A percentile compares a stretch with the other conserved stretches of the same genome.
phyloP scores from a whole-genome alignment of 2,888 invertebrate species.

The Clivina fossor region DNA sequence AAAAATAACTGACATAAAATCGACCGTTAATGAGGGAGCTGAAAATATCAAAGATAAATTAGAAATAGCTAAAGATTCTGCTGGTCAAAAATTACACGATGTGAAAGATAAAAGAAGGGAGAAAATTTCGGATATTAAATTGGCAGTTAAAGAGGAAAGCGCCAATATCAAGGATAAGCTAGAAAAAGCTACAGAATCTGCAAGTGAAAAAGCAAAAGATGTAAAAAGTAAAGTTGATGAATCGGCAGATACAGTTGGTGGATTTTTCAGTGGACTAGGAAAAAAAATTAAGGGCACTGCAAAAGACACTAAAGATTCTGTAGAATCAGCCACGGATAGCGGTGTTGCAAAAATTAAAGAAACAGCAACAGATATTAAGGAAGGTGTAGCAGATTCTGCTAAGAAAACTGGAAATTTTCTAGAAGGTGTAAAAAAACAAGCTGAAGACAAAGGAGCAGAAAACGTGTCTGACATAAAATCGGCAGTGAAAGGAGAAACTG shows the following conservation, averaged over 20 bases:
- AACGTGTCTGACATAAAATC: no score
- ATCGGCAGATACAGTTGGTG: slow-evolving; percentile 34
- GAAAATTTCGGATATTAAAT: slow-evolving; percentile 42
- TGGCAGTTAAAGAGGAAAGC: neutral
- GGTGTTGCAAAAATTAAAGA: slow-evolving; percentile 27
- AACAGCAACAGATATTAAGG: slow-evolving; percentile 31
- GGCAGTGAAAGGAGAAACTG: no score
- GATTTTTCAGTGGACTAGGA: slow-evolving; percentile 39
- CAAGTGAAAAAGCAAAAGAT: slow-evolving; percentile 28
- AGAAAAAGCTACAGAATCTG: slow-evolving; percentile 35
- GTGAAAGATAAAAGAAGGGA: slow-evolving; percentile 42
- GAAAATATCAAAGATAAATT: no score
- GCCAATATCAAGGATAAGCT: slow-evolving; percentile 8
- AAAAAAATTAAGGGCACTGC: slow-evolving; percentile 36
- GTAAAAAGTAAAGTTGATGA: slow-evolving; percentile 28
- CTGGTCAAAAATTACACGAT: slow-evolving; percentile 39
- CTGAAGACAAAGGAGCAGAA: no score
- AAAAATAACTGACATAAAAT: no score
- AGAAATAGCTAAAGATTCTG: slow-evolving; percentile 9
- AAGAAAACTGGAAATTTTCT: slow-evolving; percentile 31
- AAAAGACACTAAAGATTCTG: slow-evolving; percentile 33
- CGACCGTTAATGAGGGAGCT: no score
- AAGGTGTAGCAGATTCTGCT: slow-evolving; percentile 33
- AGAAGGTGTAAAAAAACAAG: no score
- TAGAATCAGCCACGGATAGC: slow-evolving; percentile 1